These are phyloP conservation scores for Palythoa caribaeorum DNA, from an alignment of 92 coral and sea anemone genomes.

Conservation along the genomic window DNA sequence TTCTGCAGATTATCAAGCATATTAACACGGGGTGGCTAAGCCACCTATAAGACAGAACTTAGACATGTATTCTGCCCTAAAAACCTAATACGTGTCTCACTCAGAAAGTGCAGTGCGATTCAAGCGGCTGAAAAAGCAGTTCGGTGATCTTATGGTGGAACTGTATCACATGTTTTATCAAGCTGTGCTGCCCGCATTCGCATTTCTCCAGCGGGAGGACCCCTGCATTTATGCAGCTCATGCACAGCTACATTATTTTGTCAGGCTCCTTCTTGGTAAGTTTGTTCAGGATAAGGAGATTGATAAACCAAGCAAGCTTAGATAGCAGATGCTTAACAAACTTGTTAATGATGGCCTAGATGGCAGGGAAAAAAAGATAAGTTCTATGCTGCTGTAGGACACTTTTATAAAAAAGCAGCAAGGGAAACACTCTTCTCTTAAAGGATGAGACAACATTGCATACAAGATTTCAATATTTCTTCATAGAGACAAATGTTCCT, in stretches of 20 bases:
- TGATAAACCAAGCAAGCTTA: conserved; percentile 6
- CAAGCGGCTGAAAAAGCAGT: conserved; percentile 53
- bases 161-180: conserved; percentile 49
- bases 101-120: conserved; percentile 42
- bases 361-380: conserved; percentile 46
- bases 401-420: conserved; percentile 56
- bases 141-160: conserved; percentile 50
- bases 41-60: conserved; percentile 44
- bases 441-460: conserved; percentile 54
- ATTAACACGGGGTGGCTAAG: conserved; percentile 49
- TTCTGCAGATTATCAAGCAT: conserved; percentile 37
- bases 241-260: conserved; percentile 46
- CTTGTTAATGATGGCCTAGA: conserved; percentile 49
- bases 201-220: conserved; percentile 59
- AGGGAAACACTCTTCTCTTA: conserved; percentile 60
- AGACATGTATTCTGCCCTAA: conserved; percentile 40
- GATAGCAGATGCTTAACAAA: background rate
- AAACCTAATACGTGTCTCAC: conserved; percentile 50
- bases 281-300: conserved; percentile 48
- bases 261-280: conserved; percentile 46
- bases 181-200: conserved; percentile 47
- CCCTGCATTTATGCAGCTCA: conserved; percentile 57
- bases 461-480: conserved; percentile 38
- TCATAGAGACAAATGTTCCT: conserved; percentile 48
- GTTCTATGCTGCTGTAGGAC: conserved; percentile 56